Evolutionary conservation across 2,113 vertebrate species (phyloP).

Genomic region (Malurus alboscapulatus): DNA sequence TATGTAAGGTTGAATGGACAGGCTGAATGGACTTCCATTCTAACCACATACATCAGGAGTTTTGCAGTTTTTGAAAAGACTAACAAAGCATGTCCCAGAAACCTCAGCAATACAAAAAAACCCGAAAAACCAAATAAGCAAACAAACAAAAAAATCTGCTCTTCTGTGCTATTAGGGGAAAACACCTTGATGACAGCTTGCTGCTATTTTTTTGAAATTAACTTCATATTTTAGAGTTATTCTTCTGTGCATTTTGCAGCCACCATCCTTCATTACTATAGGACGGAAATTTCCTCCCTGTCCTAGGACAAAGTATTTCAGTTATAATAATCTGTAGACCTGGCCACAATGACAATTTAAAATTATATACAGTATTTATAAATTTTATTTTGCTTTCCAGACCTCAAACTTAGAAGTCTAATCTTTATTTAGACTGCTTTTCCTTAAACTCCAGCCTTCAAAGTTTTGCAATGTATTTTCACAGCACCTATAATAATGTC

Average conservation of each 20-base stretch:
- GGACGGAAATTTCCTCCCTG: neutral
- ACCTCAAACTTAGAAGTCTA: neutral
- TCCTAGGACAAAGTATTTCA: neutral
- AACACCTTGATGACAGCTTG: neutral
- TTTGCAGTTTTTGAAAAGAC: neutral
- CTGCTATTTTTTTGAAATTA: neutral
- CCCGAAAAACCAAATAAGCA: neutral
- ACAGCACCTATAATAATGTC: neutral
- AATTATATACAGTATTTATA: neutral
- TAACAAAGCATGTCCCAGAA: neutral
- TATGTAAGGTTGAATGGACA: neutral
- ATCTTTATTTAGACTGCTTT: neutral
- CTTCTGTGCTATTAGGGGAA: neutral
- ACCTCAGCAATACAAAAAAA: neutral
- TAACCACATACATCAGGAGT: neutral
- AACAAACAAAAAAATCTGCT: neutral
- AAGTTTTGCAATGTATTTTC: neutral
- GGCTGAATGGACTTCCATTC: neutral
- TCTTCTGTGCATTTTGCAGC: neutral
- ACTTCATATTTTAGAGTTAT: neutral
- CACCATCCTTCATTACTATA: accelerated
- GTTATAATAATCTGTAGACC: neutral
- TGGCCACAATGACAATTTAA: neutral
- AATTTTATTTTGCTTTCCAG: neutral
- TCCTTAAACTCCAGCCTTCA: neutral